Percentiles rank a stretch among this genome's conserved stretches.
These are phyloP conservation scores for Trichosurus vulpecula DNA, from an alignment of 2,797 vertebrate species.

Conservation along the genomic window DNA sequence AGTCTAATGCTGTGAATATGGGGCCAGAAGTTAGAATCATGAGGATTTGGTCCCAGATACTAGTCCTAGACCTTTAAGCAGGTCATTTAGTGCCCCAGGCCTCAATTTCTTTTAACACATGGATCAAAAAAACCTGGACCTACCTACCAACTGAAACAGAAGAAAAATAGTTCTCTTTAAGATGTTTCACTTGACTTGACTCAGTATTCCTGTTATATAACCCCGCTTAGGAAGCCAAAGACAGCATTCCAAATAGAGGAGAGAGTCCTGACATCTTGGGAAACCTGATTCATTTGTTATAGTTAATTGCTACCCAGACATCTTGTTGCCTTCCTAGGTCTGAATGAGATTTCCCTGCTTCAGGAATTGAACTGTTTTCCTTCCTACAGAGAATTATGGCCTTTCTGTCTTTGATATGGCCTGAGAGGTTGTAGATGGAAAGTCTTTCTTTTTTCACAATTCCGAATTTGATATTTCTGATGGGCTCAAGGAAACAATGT, in stretches of 20 bases:
- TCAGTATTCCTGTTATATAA: slow-evolving; percentile 34
- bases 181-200: slow-evolving; percentile 42
- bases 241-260: neutral
- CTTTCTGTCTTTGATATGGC: slow-evolving; percentile 9
- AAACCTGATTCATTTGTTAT: neutral
- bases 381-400: neutral
- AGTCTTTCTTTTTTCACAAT: neutral
- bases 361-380: neutral
- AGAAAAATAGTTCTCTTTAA: neutral
- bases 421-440: neutral
- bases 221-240: slow-evolving; percentile 2
- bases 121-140: neutral
- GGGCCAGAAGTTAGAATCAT: neutral
- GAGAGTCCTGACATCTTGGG: neutral
- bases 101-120: neutral
- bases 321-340: neutral
- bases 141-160: neutral
- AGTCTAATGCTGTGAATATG: neutral
- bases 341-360: neutral
- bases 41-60: neutral
- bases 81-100: neutral
- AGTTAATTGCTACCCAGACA: neutral
- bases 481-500: neutral
- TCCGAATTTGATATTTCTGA: neutral
- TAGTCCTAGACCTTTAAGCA: neutral